Evolutionary conservation across 2,797 vertebrate species (phyloP).

Genomic region (Chelmon rostratus): DNA sequence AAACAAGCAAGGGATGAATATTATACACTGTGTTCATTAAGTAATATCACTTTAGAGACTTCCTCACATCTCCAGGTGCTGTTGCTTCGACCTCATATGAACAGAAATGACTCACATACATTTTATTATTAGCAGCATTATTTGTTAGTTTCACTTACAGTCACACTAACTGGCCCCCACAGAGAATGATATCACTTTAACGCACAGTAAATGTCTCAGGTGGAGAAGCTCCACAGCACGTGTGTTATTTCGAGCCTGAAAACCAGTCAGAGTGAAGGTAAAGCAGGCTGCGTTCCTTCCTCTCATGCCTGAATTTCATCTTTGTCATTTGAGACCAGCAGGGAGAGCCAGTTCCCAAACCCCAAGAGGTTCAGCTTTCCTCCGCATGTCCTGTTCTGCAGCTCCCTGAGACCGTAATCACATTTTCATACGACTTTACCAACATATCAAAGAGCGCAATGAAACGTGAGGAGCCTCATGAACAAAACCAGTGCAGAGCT

Average conservation of each 20-base stretch:
- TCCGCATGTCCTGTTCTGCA: not conserved
- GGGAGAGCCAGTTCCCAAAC: constrained; percentile 9
- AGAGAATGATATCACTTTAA: not conserved
- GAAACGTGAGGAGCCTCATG: not conserved
- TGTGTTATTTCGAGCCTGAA: not conserved
- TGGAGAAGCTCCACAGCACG: not conserved
- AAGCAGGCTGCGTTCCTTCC: constrained; percentile 14
- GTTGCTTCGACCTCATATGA: too few relatives aligned
- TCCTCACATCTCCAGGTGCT: too few relatives aligned
- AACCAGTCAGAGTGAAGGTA: not conserved
- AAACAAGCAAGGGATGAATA: not conserved
- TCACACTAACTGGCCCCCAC: constrained; percentile 12
- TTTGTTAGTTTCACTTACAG: not conserved
- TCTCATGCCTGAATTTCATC: constrained; percentile 24
- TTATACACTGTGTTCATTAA: accelerated
- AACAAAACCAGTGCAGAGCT: not conserved
- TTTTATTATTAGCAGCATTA: too few relatives aligned
- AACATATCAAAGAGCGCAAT: not conserved
- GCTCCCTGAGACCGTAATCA: not conserved
- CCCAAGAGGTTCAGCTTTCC: not conserved
- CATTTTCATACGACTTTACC: not conserved
- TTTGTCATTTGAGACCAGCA: constrained; percentile 32
- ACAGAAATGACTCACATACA: too few relatives aligned
- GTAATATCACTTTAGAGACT: not conserved
- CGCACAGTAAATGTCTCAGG: not conserved